Base-by-base conservation (phyloP, 2,797 vertebrate species). In the Enteromius argenteus region DNA sequence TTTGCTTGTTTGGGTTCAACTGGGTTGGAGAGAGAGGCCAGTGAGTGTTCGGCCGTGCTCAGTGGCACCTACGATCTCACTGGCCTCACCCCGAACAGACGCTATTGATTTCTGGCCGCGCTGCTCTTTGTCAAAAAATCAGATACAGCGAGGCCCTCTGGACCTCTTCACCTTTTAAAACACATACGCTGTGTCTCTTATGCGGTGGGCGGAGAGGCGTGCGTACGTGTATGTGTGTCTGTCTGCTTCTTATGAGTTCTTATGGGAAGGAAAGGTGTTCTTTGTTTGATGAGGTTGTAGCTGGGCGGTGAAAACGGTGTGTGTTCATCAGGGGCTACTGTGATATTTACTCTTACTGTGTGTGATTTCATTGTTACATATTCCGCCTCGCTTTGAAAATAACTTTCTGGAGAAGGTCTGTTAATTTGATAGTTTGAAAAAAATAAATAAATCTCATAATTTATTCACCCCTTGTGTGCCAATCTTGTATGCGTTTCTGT, bases 71-170 rank as follows among this genome's bases (percentile, higher is more conserved):
- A 88, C 90, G 84, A 91, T 86, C 92, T 90, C 90, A 93, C 95
- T 93, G 93, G 93, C 93, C 86, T 89, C 92, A 91, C 93, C 92
- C 90, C 86, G 81, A 90, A 84, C 91, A 95, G 96, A 94, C 89
- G 94, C 95, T 98, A 98, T 99, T 96, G 97, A 99, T 99, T 98
- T 97, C 96, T 96, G 96, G 94, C 96, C 94, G 93, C 93, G 93
- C 93, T 96, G 96, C 96, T 98, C 97, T 99, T 98, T 97, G 97
- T 99, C 97, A 99, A 99, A 97, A 83, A 97, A 99, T 98, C 97
- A 97, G 97, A 98, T 96, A 97, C 95, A 95, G 95, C 95, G 90
- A 78, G 93, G 95, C 96, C 96, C 96, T 96, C 94, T 96, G 96
- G 96, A 97, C 97, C 96, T 95, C 93, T 95, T 97, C 96, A 97